phyloP scores from a whole-genome alignment of 2,888 invertebrate genomes.

The Cerastoderma edule region DNA sequence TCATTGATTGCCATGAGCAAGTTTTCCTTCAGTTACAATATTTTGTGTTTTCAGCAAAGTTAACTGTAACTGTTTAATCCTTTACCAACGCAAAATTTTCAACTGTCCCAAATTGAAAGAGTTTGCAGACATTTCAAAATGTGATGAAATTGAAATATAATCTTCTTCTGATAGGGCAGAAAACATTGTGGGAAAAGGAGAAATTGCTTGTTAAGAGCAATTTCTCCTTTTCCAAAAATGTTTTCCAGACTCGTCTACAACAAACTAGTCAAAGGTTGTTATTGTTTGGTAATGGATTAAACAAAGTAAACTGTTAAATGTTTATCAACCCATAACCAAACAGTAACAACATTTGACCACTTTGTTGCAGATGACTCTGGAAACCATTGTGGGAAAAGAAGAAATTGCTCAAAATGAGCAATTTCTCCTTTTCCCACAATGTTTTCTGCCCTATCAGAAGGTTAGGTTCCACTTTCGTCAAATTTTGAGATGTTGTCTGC shows the following conservation, averaged over 20 bases:
- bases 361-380: neutral
- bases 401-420: conserved; percentile 8
- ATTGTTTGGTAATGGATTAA: too few species aligned
- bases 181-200: neutral
- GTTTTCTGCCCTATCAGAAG: neutral
- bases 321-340: too few species aligned
- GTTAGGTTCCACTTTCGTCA: neutral
- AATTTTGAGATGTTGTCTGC: neutral
- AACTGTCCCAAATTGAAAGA: too few species aligned
- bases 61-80: too few species aligned
- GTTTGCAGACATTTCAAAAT: too few species aligned
- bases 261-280: neutral
- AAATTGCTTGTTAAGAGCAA: conserved; percentile 4
- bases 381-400: conserved; percentile 5
- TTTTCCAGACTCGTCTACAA: neutral
- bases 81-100: too few species aligned
- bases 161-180: too few species aligned
- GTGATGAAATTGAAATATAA: too few species aligned
- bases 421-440: conserved; percentile 2
- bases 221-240: neutral
- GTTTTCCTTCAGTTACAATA: too few species aligned
- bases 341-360: neutral
- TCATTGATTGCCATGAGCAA: too few species aligned
- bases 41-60: too few species aligned
- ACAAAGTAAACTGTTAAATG: too few species aligned